Conservation (phyloP, 2,888 invertebrate species). For the Andrena trimmerana region DNA sequence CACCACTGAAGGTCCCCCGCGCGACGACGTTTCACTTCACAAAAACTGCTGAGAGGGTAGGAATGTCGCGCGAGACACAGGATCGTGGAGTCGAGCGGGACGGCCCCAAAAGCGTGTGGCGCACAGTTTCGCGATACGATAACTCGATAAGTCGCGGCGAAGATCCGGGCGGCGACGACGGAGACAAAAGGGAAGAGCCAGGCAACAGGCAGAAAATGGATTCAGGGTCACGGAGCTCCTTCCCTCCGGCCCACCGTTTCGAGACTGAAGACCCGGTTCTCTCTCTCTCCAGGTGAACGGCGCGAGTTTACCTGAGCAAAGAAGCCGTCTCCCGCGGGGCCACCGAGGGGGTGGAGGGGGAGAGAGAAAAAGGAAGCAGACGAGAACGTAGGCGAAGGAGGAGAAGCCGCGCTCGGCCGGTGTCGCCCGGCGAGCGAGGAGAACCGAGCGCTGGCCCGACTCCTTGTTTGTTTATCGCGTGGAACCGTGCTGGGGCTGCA, state of each 20-base stretch:
- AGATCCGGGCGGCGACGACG: neutral
- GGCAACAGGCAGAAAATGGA: constrained; percentile 28
- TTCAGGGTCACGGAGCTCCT: constrained; percentile 84
- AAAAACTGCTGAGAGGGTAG: constrained; percentile 15
- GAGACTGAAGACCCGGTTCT: constrained; percentile 80
- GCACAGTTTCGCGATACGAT: neutral
- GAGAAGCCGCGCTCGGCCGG: constrained; percentile 58
- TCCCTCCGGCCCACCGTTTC: constrained; percentile 84
- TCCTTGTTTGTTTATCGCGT: constrained; percentile 63
- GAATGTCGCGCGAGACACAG: neutral
- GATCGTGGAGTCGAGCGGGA: neutral
- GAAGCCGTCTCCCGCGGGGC: constrained; percentile 49
- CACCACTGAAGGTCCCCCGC: constrained; percentile 55
- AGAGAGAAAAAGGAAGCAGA: constrained; percentile 55
- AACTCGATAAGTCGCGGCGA: neutral
- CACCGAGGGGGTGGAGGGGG: constrained; percentile 40
- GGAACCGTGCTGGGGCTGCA: constrained; percentile 25
- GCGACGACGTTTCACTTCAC: constrained; percentile 63
- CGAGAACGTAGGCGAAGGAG: constrained; percentile 65
- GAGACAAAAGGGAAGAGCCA: constrained; percentile 4
- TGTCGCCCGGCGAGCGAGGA: constrained; percentile 48
- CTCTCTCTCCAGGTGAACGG: constrained; percentile 79
- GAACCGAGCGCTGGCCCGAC: constrained; percentile 44
- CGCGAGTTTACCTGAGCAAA: constrained; percentile 66
- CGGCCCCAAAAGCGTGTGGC: neutral